Base-by-base conservation (phyloP, 2,888 invertebrate species). In the Drosophila cracens region DNA sequence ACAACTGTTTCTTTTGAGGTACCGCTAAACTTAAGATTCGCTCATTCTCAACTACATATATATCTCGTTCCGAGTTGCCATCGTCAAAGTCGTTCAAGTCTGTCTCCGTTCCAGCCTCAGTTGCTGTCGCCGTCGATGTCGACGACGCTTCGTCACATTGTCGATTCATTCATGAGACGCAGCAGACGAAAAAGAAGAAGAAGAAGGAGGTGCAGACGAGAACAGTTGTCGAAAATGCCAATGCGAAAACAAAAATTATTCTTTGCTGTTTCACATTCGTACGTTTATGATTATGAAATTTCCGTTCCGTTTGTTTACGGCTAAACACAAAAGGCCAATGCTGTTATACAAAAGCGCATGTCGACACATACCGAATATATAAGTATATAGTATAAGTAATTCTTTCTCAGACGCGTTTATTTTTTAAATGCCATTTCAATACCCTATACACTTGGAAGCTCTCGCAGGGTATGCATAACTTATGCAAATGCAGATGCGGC, bases 261-360 rank as follows among this genome's bases (percentile, higher is more conserved):
- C 31, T 68, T 66, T 61, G 34, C 63, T 59, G 5, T 57, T 79
- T 58, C 70, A 27, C 51, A 63, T 70, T 70, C 25, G 53, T 61
- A 63, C 71, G 61, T 74, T 81, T 85, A 71, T 81, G 85, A 86
- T 87, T 87, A 87, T 82, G 86, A 87, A 87, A 87, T 87, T 82
- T 89, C 77, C 85, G 89, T 84, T 84, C 70, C 69, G 74, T 76
- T 81, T 79, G 66, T 75, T 80, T 77, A 75, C 53, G 70, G 60
- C 64, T 48, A 70, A 67, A 70, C 58, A 69, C 73, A 70, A 76
- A 73, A 77, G 70, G 65, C 71, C 74, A 68, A 74, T 70, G 75
- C 71, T 74, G 57, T 81, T 74, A 74, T 76, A 65, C 70, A 77
- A 83, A 77, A 73, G 76, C 74, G 70, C 76, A 76, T 73, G 72